Base-by-base conservation (phyloP, 2,797 vertebrate species). In the Pelodytes ibericus region DNA sequence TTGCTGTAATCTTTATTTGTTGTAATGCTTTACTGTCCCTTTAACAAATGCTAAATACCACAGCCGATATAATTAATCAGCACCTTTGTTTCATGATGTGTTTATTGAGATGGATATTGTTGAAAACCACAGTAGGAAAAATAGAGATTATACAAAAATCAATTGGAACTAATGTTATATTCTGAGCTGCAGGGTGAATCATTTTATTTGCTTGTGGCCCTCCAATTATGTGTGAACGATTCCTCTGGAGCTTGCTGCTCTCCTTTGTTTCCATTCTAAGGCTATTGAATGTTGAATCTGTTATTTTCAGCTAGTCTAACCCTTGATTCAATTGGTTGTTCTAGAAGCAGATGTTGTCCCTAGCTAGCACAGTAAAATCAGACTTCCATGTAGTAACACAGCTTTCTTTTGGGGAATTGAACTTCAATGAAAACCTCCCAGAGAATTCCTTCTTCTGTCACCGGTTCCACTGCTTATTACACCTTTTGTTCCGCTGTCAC, bases 281-380 rank as follows among this genome's bases (percentile, higher is more conserved):
- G 7, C 41, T 56, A 25, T 64, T 56, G 27, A 74, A 57, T 66
- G 44, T 30, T 25, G 26, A 30, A 30, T 44, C 24, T 25, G 5
- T 33, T 62, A 26, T 74, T 75, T 58, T 47, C 39, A 47, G 26
- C 26, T 24, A 47, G 25, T 18, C 31, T 47, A 5, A 66, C 24
- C 59, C 29, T 49, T 44, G 11, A 59, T 66, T 59, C 53, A 26
- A 26, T 59, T 60, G n/a, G n/a, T n/a, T n/a, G 24, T 56, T 27
- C 49, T 47, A 29, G 18, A 56, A 74, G n/a, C 13, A 66, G 26
- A 74, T 57, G 27, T n/a, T 25, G 47, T 67, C 16, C 22, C 47
- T 41, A 36, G 30, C 25, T 61, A 39, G 16, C 20, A 41, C 36
- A 47, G 5, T 25, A 36, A 68, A 51, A 60, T 49, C 22, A 68